Base-by-base conservation (phyloP, 2,797 vertebrate species). In the Rhincodon typus region DNA sequence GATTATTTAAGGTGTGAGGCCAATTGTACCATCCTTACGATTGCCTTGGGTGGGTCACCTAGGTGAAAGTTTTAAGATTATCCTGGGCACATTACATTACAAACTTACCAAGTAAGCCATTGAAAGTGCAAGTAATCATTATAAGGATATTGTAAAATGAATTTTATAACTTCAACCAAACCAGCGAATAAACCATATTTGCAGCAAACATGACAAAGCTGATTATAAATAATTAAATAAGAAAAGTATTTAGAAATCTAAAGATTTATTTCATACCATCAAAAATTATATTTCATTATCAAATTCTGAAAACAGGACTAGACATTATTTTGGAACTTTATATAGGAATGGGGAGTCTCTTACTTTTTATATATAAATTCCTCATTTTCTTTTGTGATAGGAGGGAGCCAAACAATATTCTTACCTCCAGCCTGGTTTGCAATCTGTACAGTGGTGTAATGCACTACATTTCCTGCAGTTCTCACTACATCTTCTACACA, bases 361-460 rank as follows among this genome's bases (percentile, higher is more conserved):
- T 12, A 42, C 38, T 13, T 17, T 21, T 84, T 23, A 19, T 25
- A 6, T 46, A 23, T 84, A 23, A 19, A 84, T n/a, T 84, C 25
- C 17, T 30, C 57, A 30, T 66, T 96, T 57, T 62, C 57, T 62
- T 13, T 62, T 62, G 57, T 62, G 57, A 62, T 12, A 62, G 7
- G 57, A 62, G 12, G 57, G 57, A 62, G 57, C 57, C 57, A 57
- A 62, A 30, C 50, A 62, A 30, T 95, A 96, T 96, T 95, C 97
- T 98, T 98, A 99, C 99, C 99, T 99, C 97, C 98, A 97, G 70
- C 98, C 98, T 46, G 98, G 98, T 97, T 97, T 98, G 98, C 99
- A 99, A 97, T 99, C 99, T 42, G 98, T 98, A 97, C 99, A 99
- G 97, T 98, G 97, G 96, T 97, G 98, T 95, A 97, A 98, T 96